phyloP scores from a whole-genome alignment of 2,888 invertebrate species.

The Leptarthrus brevirostris region DNA sequence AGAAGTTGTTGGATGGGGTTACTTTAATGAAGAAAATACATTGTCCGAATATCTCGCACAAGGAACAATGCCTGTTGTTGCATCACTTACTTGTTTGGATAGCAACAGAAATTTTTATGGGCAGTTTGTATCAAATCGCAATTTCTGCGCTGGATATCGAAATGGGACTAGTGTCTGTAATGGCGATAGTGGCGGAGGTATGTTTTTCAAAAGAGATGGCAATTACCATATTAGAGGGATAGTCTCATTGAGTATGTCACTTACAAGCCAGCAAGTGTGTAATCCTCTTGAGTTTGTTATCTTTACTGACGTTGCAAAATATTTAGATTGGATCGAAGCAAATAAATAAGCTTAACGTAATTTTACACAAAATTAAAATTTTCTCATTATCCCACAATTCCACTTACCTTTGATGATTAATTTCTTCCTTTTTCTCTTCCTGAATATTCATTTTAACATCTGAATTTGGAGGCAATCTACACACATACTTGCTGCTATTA shows the following conservation, averaged over 20 bases:
- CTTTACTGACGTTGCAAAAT: constrained; percentile 67
- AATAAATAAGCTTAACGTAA: too few relatives aligned
- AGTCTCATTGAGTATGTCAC: constrained; percentile 48
- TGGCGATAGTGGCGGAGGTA: constrained; percentile 70
- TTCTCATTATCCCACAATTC: background rate
- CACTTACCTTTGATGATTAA: constrained; percentile 32
- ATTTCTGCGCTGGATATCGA: constrained; percentile 53
- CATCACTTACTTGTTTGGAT: constrained; percentile 60
- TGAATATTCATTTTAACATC: constrained; percentile 56
- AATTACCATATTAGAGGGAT: constrained; percentile 51
- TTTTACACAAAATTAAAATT: too few relatives aligned
- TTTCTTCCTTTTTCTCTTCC: constrained; percentile 55
- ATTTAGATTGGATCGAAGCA: constrained; percentile 60
- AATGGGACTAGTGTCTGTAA: constrained; percentile 68
- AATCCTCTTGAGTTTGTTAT: constrained; percentile 67
- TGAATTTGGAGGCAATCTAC: constrained; percentile 54
- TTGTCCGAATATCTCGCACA: constrained; percentile 59
- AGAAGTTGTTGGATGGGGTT: constrained; percentile 65
- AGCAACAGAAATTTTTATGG: constrained; percentile 53
- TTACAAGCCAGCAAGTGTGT: constrained; percentile 62
- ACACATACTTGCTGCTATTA: constrained; percentile 56
- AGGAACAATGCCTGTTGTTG: constrained; percentile 61
- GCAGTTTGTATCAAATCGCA: constrained; percentile 47
- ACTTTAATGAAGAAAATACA: constrained; percentile 59
- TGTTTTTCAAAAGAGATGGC: constrained; percentile 59